Evolutionary conservation across 2,797 vertebrate genomes (phyloP), one percentile per base, ranked within the genome.

Genomic region (Enteromius afrohamiltoni): DNA sequence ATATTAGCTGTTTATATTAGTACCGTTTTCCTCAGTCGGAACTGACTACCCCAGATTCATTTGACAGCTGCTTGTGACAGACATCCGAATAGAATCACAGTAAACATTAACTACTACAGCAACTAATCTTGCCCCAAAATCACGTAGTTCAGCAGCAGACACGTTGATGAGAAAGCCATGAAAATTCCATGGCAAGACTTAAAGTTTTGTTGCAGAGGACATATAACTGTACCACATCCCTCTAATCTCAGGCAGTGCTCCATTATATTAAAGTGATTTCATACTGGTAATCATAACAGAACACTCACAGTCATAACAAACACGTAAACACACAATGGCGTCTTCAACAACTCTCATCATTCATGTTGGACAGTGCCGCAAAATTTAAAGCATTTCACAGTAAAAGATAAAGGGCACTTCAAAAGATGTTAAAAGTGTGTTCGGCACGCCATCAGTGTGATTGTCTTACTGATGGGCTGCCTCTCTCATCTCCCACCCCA

Each of bases 361-460:
- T 89, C 79, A 83, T 19, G 64, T 70, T 55, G 73, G 60, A 82
- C 83, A 85, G 88, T 85, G 84, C 91, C 86, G 91, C 90, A 92
- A 93, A 89, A 88, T 90, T 86, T 90, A 69, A 90, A 87, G 85
- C 86, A 80, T 89, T 84, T 88, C 89, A 89, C 91, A 87, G 86
- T 91, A 91, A 93, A 93, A 82, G 82, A 83, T 86, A 88, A 92
- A 85, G 90, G 89, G 86, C 88, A 89, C 92, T 91, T 94, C 92
- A 91, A 93, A 93, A 85, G 85, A 92, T 87, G 91, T 93, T 92
- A 86, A 93, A 93, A 90, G 84, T 82, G 86, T 89, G 90, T 89
- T 91, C 91, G 71, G 84, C 79, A 85, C 26, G 70, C 87, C 88
- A 90, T 90, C 87, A 86, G 83, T 73, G 80, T 87, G 85, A 89